These are phyloP conservation scores for Neolamprologus tretocephalus DNA, from an alignment of 2,113 vertebrate species.

Conservation along the genomic window DNA sequence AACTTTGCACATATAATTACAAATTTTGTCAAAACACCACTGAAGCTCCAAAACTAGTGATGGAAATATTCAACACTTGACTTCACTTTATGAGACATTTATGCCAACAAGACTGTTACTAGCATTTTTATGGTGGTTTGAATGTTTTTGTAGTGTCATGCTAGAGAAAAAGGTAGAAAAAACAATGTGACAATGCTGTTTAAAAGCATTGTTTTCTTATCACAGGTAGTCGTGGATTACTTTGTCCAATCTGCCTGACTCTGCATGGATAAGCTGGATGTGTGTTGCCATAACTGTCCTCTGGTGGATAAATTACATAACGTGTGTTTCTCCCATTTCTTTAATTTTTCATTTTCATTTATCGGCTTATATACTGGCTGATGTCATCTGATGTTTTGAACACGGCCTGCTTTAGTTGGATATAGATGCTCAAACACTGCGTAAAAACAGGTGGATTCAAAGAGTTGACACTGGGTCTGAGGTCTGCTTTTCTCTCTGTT, in stretches of 20 bases:
- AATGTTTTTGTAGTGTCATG: neutral
- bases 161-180: neutral
- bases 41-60: neutral
- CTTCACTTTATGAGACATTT: neutral
- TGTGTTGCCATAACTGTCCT: neutral
- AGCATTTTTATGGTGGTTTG: neutral
- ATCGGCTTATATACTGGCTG: neutral
- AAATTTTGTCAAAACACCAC: neutral
- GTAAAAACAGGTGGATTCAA: constrained; percentile 22
- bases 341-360: neutral
- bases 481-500: neutral
- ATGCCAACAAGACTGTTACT: neutral
- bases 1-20: neutral
- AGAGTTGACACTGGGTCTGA: neutral
- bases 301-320: neutral
- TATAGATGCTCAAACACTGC: neutral
- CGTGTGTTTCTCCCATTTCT: neutral
- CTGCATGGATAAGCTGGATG: neutral
- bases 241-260: neutral
- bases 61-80: neutral
- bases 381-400: neutral
- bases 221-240: neutral
- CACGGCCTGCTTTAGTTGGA: neutral
- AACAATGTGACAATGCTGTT: neutral
- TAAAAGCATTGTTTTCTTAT: neutral